phyloP scores from a whole-genome alignment of 1,140 invertebrate species.

The Saccostrea glomerata region DNA sequence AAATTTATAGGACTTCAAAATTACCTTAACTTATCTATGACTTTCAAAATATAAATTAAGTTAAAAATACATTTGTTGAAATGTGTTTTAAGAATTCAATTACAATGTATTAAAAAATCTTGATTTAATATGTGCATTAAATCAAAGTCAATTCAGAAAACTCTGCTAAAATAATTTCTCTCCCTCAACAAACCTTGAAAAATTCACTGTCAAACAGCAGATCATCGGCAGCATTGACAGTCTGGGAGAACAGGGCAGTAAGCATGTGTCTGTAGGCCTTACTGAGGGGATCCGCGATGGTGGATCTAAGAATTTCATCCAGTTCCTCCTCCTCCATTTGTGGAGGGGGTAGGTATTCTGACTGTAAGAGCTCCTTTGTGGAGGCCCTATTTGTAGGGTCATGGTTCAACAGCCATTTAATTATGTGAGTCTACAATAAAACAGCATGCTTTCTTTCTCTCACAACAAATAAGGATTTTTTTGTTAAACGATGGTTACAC shows the following conservation, averaged over 20 bases:
- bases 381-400: conserved; percentile 88
- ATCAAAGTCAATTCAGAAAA: background rate
- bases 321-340: conserved; percentile 89
- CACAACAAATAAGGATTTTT: too few relatives aligned
- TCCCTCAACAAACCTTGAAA: conserved; percentile 71
- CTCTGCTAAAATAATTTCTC: background rate
- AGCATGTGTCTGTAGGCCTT: conserved; percentile 90
- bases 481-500: too few relatives aligned
- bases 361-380: conserved; percentile 89
- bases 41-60: too few relatives aligned
- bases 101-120: too few relatives aligned
- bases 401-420: conserved; percentile 90
- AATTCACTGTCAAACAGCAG: conserved; percentile 87
- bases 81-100: too few relatives aligned
- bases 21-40: background rate
- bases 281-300: conserved; percentile 88
- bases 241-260: conserved; percentile 82
- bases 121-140: too few relatives aligned
- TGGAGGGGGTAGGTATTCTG: conserved; percentile 88
- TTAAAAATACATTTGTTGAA: too few relatives aligned
- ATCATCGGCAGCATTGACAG: conserved; percentile 85
- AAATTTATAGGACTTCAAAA: background rate
- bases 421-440: conserved; percentile 68
- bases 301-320: conserved; percentile 87
- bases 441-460: too few relatives aligned